A percentile compares a stretch with the other conserved stretches of the same genome.
Evolutionary conservation across 2,797 vertebrate species (phyloP).

Genomic region (Sitta carolinensis): DNA sequence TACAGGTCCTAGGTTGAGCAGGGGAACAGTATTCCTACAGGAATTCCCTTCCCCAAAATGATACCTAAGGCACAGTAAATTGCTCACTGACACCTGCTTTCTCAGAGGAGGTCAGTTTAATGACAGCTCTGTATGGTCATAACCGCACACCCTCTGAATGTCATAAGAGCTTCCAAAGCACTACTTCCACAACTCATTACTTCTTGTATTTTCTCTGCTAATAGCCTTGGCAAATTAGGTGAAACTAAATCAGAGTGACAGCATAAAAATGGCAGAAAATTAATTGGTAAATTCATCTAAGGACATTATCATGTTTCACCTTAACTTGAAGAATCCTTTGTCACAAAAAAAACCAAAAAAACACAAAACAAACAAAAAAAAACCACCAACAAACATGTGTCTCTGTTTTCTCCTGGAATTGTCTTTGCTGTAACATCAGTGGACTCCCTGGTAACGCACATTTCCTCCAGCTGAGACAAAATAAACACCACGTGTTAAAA

Average conservation of each 20-base stretch:
- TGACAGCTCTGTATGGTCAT: neutral
- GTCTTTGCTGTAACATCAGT: neutral
- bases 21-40: neutral
- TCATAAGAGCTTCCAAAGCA: neutral
- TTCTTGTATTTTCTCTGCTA: neutral
- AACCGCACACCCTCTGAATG: neutral
- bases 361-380: neutral
- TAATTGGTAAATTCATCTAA: neutral
- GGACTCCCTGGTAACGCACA: neutral
- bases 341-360: conserved; percentile 1
- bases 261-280: neutral
- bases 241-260: conserved; percentile 54
- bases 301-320: conserved; percentile 11
- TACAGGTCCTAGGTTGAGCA: neutral
- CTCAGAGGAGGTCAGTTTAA: neutral
- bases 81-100: neutral
- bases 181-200: neutral
- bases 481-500: neutral
- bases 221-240: neutral
- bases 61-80: neutral
- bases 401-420: conserved; percentile 5
- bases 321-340: neutral
- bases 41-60: neutral
- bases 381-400: neutral
- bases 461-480: neutral